Evolutionary conservation across 2,888 invertebrate species (phyloP), one percentile per base, ranked within the genome.

Genomic region (Morpho deidamia): DNA sequence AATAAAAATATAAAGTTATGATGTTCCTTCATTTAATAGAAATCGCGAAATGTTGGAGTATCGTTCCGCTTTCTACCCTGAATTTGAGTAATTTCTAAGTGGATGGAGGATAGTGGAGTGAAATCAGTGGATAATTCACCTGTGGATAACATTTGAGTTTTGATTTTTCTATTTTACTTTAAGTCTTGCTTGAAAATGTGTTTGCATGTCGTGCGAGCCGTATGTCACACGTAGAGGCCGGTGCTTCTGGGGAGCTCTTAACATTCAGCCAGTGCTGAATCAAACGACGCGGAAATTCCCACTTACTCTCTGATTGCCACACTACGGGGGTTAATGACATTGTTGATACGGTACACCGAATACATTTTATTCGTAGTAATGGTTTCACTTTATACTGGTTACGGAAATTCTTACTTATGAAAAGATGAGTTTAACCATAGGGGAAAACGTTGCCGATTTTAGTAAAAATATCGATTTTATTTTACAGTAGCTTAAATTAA

Each of bases 241-340:
- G 67, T 70, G 70, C 66, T 72, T 72, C 69, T 69, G 69, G 69
- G 70, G 76, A 76, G 78, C 86, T 83, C 86, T 85, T 85, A 86
- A 83, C 85, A 86, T 86, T 84, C 83, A 80, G 82, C 78, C 68
- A 76, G 80, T 80, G 77, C 78, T 82, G 83, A 76, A 81, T 74
- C 83, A 83, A 86, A 87, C 86, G 86, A 83, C 76, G 85, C 86
- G 86, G 85, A 86, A 86, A 86, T 85, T 81, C 83, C 84, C 86
- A 86, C 85, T 86, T 85, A 86, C 79, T 82, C 81, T 72, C 79
- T 86, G 86, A 86, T 86, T 86, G 85, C 86, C 84, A 84, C 86
- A 85, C 84, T 86, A 84, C 82, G 81, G 78, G 81, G 82, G 81
- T 78, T 84, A 85, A 86, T 85, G 83, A 82, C 80, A 81, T 83